phyloP scores from a whole-genome alignment of 2,888 invertebrate species.

The Temnothorax rugatulus region DNA sequence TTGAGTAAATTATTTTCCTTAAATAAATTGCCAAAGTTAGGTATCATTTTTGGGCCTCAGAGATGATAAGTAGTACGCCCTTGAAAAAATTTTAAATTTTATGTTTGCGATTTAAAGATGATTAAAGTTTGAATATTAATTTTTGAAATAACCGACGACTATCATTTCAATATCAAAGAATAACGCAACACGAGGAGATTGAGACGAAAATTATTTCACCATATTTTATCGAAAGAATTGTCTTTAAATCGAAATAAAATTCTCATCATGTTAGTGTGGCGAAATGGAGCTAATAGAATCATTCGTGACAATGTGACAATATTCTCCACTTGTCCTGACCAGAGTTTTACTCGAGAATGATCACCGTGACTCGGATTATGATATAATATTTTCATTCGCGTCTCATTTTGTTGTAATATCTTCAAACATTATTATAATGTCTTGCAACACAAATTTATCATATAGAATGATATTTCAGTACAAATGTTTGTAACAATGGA shows the following conservation, averaged over 20 bases:
- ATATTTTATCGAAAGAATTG: background rate
- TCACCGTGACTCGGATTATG: background rate
- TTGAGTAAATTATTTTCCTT: too few relatives aligned
- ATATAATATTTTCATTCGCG: background rate
- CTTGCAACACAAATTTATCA: background rate
- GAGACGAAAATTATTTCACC: background rate
- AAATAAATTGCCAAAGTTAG: too few relatives aligned
- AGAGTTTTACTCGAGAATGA: too few relatives aligned
- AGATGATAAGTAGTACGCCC: too few relatives aligned
- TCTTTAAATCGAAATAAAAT: background rate
- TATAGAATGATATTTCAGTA: background rate
- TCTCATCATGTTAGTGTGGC: background rate
- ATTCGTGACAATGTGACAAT: background rate
- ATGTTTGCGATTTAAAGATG: too few relatives aligned
- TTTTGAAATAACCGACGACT: background rate
- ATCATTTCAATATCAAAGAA: background rate
- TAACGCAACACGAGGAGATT: background rate
- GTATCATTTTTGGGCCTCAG: too few relatives aligned
- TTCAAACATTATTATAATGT: background rate
- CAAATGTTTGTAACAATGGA: background rate
- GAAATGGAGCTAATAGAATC: background rate
- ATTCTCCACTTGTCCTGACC: background rate
- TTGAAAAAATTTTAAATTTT: too few relatives aligned
- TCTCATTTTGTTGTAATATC: background rate
- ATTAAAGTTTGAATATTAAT: background rate